phyloP scores from a whole-genome alignment of 1,140 invertebrate species.

The Danaus plexippus region DNA sequence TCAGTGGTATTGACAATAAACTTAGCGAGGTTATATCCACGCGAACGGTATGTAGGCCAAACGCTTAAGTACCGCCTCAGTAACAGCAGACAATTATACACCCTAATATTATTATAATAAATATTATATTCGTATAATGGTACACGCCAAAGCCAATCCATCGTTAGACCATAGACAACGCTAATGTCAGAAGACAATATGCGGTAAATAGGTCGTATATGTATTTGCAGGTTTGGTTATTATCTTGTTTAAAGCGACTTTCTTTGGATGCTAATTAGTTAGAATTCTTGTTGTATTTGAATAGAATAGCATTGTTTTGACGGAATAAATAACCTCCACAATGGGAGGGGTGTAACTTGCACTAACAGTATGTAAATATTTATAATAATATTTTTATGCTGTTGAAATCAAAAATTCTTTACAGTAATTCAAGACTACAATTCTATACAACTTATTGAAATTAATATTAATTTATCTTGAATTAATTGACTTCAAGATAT shows the following conservation, averaged over 20 bases:
- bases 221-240: background rate
- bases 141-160: conserved; percentile 18
- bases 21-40: conserved; percentile 50
- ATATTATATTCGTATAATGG: conserved; percentile 2
- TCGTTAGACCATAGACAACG: conserved; percentile 23
- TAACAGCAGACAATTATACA: conserved; percentile 4
- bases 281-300: too few species aligned
- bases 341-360: too few species aligned
- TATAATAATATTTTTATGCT: too few species aligned
- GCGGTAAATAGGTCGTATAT: conserved; percentile 9
- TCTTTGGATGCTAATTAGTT: too few species aligned
- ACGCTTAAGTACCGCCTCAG: conserved; percentile 27
- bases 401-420: too few species aligned
- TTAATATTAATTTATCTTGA: too few species aligned
- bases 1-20: conserved; percentile 56
- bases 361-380: too few species aligned
- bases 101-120: conserved; percentile 5
- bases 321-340: too few species aligned
- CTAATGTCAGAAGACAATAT: conserved; percentile 25
- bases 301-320: background rate
- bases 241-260: too few species aligned
- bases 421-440: too few species aligned
- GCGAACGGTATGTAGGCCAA: conserved; percentile 58
- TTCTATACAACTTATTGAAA: too few species aligned
- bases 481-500: background rate